Base-by-base conservation (phyloP, 2,888 invertebrate genomes). In the Chironomus riparius region DNA sequence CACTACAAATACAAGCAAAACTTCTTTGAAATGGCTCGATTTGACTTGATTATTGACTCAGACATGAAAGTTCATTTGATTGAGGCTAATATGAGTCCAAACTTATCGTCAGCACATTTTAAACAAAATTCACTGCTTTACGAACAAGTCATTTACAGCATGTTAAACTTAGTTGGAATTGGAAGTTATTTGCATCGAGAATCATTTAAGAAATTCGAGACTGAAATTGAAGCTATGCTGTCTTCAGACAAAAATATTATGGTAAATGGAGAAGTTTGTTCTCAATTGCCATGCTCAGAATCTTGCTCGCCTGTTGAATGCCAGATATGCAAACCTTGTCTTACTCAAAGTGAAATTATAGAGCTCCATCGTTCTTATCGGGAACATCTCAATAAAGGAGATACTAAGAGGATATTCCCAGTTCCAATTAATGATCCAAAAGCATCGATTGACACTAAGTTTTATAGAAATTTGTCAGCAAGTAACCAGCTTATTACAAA, bases 51-150 rank as follows among this genome's bases (percentile, higher is more conserved):
- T 0, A 85, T 98, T 2, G 96, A 98, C 82, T 92, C 94, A 78
- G 86, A 95, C 75, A 82, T 98, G 0, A 92, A 91, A 70, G 93
- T 97, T 0, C 92, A 89, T 80, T 86, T 97, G 5, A 91, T 98
- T 88, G 98, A 98, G 86, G 97, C 95, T 0, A 98, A 98, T 81
- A 98, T 98, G 98, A 97, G 97, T 13, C 98, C 98, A 0, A 98
- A 98, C 86, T 86, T 98, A 77, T 95, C 95, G 0, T 95, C 97
- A 0, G 92, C 92, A 0, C 97, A 98, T 84, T 98, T 91, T 82
- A 90, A 92, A n/a, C 92, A 90, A 0, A 98, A 98, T 83, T 88
- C 89, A 78, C 83, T 94, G 38, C 84, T 98, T 0, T 98, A 98
- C 81, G 95, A 97, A 80, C 97, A 98, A 85, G 93, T 98, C 0